Evolutionary conservation across 2,797 vertebrate species (phyloP).

Genomic region (Sphenodon punctatus): DNA sequence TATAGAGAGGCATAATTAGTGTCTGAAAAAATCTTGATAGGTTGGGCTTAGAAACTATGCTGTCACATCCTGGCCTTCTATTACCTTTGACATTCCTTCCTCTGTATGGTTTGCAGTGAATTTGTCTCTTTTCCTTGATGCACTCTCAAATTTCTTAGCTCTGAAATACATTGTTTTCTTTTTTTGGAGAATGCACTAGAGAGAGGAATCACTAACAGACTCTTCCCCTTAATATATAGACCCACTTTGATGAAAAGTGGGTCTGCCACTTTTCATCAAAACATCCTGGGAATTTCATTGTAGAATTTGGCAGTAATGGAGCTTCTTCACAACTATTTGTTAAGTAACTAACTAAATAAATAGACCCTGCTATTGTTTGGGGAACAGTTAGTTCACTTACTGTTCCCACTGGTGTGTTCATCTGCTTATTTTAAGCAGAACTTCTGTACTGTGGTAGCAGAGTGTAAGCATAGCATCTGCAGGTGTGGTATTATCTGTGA

Average conservation of each 20-base stretch:
- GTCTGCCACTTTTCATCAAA: not conserved
- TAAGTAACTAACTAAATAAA: not conserved
- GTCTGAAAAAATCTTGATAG: not conserved
- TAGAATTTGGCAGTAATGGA: not conserved
- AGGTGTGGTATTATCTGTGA: not conserved
- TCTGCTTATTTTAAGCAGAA: not conserved
- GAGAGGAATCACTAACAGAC: not conserved
- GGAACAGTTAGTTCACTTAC: not conserved
- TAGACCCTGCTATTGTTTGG: not conserved
- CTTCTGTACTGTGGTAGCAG: not conserved
- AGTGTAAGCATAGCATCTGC: not conserved
- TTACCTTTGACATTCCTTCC: not conserved
- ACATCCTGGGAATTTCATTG: not conserved
- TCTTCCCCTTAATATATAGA: too few relatives aligned
- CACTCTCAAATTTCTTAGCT: too few relatives aligned
- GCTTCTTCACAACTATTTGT: not conserved
- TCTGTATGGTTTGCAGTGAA: not conserved
- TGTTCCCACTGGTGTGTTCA: not conserved
- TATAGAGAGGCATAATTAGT: not conserved
- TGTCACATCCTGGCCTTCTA: not conserved
- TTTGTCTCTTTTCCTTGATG: not conserved
- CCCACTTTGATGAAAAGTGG: too few relatives aligned
- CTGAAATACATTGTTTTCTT: too few relatives aligned
- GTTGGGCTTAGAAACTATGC: too few relatives aligned
- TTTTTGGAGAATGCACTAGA: too few relatives aligned